Evolutionary conservation across 2,797 vertebrate genomes (phyloP), one percentile per base, ranked within the genome.

Genomic region (Euthynnus affinis): DNA sequence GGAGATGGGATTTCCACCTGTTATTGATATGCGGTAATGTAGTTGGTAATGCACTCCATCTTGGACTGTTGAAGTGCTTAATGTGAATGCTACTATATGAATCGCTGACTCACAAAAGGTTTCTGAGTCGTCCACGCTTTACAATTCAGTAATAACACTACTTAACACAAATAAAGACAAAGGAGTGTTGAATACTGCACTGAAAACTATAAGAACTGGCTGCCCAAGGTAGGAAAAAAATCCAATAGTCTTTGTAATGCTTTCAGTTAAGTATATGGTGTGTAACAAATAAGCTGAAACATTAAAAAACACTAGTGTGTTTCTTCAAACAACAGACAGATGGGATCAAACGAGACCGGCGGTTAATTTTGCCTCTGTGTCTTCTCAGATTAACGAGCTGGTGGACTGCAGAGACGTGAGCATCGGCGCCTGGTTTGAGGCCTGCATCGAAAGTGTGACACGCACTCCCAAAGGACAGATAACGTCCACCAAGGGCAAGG

Each of bases 391-490:
- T 88, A 98, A 99, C 13, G 98, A 99, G 93, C 92, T 99, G 94
- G 98, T 99, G 94, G 98, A 99, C 96, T 98, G 97, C 87, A 96
- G 98, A 88, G 98, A 99, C 87, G 93, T 96, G 86, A 97, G 94
- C 94, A 97, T 98, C 74, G 98, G 98, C 52, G 96, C 98, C 91
- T 99, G 98, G 98, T 99, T 99, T 87, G 98, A 99, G 95, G 98
- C 97, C 88, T 96, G 96, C 87, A 95, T 99, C 80, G 96, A 96
- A 93, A 98, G 96, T 76, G 97, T 98, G 91, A 97, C 96, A 57
- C 94, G 91, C 62, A 90, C 93, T 85, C 93, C 94, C 85, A 97
- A 97, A 88, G 97, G 94, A 96, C 96, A 95, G 89, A 96, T 96
- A 59, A 70, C 81, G 2, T 90, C 94, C 69, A 86, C 96, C 90